Evolutionary conservation across 1,140 invertebrate species (phyloP).

Genomic region (Physella acuta): DNA sequence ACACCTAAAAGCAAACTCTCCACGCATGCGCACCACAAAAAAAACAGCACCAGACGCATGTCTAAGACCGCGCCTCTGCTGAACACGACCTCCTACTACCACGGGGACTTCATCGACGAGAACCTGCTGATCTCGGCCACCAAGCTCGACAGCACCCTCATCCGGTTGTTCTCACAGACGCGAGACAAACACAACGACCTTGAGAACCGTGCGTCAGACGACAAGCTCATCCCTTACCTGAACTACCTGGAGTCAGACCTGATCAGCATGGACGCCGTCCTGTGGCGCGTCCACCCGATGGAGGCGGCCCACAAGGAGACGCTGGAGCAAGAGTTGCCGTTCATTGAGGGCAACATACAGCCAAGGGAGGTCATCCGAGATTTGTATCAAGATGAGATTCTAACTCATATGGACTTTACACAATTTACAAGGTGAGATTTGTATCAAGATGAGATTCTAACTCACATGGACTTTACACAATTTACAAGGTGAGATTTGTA

Average conservation of each 20-base stretch:
- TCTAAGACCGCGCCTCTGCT: too few relatives aligned
- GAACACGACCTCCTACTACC: conserved; percentile 3
- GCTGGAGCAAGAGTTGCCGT: conserved; percentile 13
- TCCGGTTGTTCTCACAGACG: conserved; percentile 10
- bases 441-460: too few relatives aligned
- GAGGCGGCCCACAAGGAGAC: conserved; percentile 12
- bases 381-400: neutral
- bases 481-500: too few relatives aligned
- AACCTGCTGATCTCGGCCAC: conserved; percentile 14
- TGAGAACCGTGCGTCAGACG: neutral
- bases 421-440: neutral
- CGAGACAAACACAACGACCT: neutral
- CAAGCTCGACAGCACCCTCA: conserved; percentile 18
- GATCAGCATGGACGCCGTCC: conserved; percentile 14
- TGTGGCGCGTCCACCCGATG: conserved; percentile 18
- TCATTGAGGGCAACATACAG: conserved; percentile 7
- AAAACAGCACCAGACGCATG: too few relatives aligned
- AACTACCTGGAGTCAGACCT: conserved; percentile 17
- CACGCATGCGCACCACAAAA: too few relatives aligned
- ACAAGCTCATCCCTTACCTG: neutral
- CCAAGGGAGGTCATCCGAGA: neutral
- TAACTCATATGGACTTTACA: conserved; percentile 17
- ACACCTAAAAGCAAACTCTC: too few relatives aligned
- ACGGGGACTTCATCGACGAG: conserved; percentile 13
- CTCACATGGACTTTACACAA: too few relatives aligned